A percentile compares a stretch with the other conserved stretches of the same genome.
Evolutionary conservation across 1,140 invertebrate genomes (phyloP).

Genomic region (Drosophila dunni): DNA sequence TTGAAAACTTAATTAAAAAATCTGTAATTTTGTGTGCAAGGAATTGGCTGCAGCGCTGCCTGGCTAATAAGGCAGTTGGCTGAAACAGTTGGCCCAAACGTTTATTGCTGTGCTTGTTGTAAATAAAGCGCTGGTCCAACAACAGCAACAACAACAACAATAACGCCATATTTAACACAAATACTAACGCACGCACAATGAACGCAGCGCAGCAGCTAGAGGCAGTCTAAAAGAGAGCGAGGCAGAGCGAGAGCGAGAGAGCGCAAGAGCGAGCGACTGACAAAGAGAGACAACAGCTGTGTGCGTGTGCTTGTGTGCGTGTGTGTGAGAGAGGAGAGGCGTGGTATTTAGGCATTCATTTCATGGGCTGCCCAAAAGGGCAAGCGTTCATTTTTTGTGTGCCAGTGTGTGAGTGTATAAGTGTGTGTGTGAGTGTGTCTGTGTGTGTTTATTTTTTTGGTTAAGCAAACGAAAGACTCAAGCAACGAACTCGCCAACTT

Average conservation of each 20-base stretch:
- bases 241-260: slow-evolving; percentile 14
- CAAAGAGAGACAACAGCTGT: slow-evolving; percentile 33
- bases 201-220: slow-evolving; percentile 9
- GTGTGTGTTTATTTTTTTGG: slow-evolving; percentile 11
- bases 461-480: slow-evolving; percentile 51
- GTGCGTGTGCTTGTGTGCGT: slow-evolving; percentile 6
- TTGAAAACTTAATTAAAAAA: not conserved
- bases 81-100: not conserved
- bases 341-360: slow-evolving; percentile 76
- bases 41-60: not conserved
- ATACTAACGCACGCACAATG: slow-evolving; percentile 39
- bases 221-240: not conserved
- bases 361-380: slow-evolving; percentile 63
- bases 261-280: slow-evolving; percentile 9
- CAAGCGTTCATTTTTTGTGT: slow-evolving; percentile 58
- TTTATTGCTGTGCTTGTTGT: not conserved
- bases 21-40: not conserved
- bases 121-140: not conserved
- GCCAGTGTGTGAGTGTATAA: slow-evolving; percentile 18
- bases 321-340: slow-evolving; percentile 52
- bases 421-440: slow-evolving; percentile 11
- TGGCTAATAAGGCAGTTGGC: slow-evolving; percentile 26
- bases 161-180: slow-evolving; percentile 74
- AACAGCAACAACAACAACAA: slow-evolving; percentile 26
- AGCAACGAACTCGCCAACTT: slow-evolving; percentile 44